phyloP scores from a whole-genome alignment of 2,888 invertebrate species.

The Antheraea assamensis region DNA sequence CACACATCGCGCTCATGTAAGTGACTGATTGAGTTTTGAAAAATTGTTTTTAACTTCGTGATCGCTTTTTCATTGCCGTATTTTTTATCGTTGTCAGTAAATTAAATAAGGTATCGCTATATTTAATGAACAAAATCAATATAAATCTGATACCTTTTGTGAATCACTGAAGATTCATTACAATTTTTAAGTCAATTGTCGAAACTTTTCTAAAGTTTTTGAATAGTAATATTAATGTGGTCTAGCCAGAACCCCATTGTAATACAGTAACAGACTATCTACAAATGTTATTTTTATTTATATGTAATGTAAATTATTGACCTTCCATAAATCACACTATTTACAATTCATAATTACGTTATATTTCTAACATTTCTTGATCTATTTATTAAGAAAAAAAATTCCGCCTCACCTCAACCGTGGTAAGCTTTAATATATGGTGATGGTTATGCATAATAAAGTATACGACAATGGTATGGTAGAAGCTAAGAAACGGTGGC shows the following conservation, averaged over 20 bases:
- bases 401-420: neutral
- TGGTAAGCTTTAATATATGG: neutral
- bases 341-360: neutral
- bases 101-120: too few relatives aligned
- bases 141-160: too few relatives aligned
- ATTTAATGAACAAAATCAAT: too few relatives aligned
- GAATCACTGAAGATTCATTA: too few relatives aligned
- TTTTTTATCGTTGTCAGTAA: neutral
- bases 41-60: neutral
- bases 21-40: neutral
- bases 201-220: neutral
- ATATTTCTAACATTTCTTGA: neutral
- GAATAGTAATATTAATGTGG: neutral
- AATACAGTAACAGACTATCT: too few relatives aligned
- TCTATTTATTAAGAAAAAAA: neutral
- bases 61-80: neutral
- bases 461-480: slow-evolving; percentile 18
- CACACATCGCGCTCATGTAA: neutral
- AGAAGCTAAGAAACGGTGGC: slow-evolving; percentile 23
- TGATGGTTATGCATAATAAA: neutral
- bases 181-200: neutral
- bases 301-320: too few relatives aligned
- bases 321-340: neutral
- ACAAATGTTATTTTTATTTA: too few relatives aligned
- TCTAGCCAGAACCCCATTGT: too few relatives aligned